Evolutionary conservation across 2,113 vertebrate species (phyloP), one percentile per base, ranked within the genome.

Genomic region (Mormoops blainvillei): DNA sequence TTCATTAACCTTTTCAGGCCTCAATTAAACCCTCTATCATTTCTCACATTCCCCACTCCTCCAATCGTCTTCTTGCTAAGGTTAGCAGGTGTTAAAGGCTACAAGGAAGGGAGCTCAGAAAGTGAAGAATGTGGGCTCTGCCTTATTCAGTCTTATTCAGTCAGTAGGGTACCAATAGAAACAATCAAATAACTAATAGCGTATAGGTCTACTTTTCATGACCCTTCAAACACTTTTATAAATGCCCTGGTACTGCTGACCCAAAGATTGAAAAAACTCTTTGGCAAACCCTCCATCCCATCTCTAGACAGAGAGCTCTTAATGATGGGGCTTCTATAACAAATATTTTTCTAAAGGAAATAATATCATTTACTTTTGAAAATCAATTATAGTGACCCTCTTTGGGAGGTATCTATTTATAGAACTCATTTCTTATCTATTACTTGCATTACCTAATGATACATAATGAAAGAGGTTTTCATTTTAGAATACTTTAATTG

Each of bases 271-370:
- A 43, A 84, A 88, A 85, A 76, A 41, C 41, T 80, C 56, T 58
- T 71, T 65, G 31, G 52, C 52, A 96, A 93, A 89, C 6, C 20
- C 54, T 74, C 67, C 43, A 78, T 43, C 22, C 18, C 87, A 22
- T 74, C 16, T 87, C 52, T 87, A 85, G 68, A 77, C 24, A 54
- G 45, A 89, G 36, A 92, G 0, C 3, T 92, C 68, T 68, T 87
- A 87, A 81, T 89, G 19, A 83, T 74, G 19, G 41, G 38, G 6
- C 41, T 58, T 86, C 82, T 89, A 48, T 65, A 63, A 87, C 20
- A 87, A 90, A 50, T 68, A 80, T 38, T 93, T 95, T 95, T 86
- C 68, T 85, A 68, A 80, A 90, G n/a, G 45, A 97, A 96, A 22
- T 80, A 31, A 77, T 48, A 63, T 87, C 73, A 93, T 65, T 92